phyloP scores from a whole-genome alignment of 2,113 vertebrate genomes.

The Macroglossus sobrinus region DNA sequence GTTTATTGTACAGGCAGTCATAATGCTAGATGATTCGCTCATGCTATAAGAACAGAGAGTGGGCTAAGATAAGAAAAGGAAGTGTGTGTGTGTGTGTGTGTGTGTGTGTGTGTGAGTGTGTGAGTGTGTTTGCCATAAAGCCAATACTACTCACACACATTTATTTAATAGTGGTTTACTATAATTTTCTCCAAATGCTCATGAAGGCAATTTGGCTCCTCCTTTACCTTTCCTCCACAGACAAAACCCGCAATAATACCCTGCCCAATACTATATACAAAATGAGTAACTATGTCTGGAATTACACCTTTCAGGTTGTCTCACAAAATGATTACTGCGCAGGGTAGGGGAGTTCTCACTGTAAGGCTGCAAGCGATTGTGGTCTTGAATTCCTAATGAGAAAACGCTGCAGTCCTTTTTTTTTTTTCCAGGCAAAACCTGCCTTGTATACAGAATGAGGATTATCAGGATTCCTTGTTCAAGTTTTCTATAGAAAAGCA shows the following conservation, averaged over 20 bases:
- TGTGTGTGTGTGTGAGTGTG: background rate
- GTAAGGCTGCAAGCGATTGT: background rate
- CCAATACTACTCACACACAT: background rate
- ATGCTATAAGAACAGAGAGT: background rate
- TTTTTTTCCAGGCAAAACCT: constrained; percentile 50
- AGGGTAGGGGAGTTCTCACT: constrained; percentile 40
- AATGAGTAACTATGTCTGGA: constrained; percentile 31
- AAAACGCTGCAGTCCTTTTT: background rate
- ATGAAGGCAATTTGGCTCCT: constrained; percentile 11
- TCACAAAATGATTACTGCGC: constrained; percentile 53
- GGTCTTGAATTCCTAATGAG: constrained; percentile 64
- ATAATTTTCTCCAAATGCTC: background rate
- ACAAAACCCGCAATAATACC: background rate
- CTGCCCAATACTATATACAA: background rate
- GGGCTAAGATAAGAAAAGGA: background rate
- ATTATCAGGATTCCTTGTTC: background rate
- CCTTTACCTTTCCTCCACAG: background rate
- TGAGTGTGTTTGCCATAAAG: background rate
- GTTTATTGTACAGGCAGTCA: background rate
- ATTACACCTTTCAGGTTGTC: constrained; percentile 34
- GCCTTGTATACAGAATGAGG: constrained; percentile 27
- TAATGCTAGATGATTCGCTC: background rate
- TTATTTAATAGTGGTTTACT: background rate
- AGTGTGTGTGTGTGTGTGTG: background rate
- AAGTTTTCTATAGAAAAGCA: constrained; percentile 37